Evolutionary conservation across 2,888 invertebrate species (phyloP).

Genomic region (Rhamnusium bicolor): DNA sequence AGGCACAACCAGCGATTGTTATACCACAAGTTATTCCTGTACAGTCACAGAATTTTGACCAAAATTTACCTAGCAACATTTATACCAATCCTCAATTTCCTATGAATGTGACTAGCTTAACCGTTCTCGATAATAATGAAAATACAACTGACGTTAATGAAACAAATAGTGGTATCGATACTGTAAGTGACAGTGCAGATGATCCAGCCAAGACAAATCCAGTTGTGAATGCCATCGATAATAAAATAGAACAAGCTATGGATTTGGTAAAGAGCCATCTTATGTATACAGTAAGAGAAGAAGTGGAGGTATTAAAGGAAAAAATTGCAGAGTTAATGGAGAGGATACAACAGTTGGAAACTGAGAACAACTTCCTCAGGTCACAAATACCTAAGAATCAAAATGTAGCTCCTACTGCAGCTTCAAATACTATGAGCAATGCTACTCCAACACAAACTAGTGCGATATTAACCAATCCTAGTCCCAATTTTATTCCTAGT

Average conservation of each 20-base stretch:
- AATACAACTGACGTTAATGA: constrained; percentile 51
- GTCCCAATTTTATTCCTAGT: constrained; percentile 37
- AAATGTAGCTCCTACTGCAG: constrained; percentile 30
- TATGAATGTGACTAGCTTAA: constrained; percentile 66
- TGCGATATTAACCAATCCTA: constrained; percentile 35
- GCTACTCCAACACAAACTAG: constrained; percentile 26
- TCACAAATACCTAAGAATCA: constrained; percentile 67
- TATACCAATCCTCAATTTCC: constrained; percentile 69
- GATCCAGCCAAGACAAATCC: constrained; percentile 67
- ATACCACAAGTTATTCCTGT: constrained; percentile 37
- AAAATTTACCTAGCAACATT: constrained; percentile 61
- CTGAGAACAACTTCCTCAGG: constrained; percentile 79
- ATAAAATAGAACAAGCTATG: constrained; percentile 88
- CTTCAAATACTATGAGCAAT: constrained; percentile 22
- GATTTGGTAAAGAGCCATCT: constrained; percentile 85
- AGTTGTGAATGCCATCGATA: constrained; percentile 80
- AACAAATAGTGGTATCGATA: constrained; percentile 52
- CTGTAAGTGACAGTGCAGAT: constrained; percentile 59
- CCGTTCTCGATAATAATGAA: constrained; percentile 56
- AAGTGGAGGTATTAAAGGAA: constrained; percentile 83
- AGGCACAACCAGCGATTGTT: constrained; percentile 40
- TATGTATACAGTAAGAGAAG: constrained; percentile 85
- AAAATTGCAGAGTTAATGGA: constrained; percentile 83
- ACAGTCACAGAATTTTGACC: constrained; percentile 54
- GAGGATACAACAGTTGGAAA: constrained; percentile 79